Percentiles rank a stretch among this genome's conserved stretches.
phyloP scores from a whole-genome alignment of 2,113 vertebrate genomes.

The Odocoileus virginianus region DNA sequence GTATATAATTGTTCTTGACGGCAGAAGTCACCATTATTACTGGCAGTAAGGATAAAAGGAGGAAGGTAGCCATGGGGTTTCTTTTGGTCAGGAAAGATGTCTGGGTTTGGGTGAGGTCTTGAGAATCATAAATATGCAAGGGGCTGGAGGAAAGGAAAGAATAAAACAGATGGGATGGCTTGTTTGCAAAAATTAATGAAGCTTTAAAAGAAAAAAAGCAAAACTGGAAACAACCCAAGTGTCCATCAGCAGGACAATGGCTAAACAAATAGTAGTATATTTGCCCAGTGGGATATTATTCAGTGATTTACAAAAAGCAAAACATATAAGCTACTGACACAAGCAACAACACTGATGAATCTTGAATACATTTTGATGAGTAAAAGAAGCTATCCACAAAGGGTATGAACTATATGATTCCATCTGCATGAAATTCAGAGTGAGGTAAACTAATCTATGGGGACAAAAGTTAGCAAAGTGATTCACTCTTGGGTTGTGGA shows the following conservation, averaged over 20 bases:
- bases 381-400: neutral
- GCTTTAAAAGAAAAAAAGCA: neutral
- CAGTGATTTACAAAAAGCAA: neutral
- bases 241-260: neutral
- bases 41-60: neutral
- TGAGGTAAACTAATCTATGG: neutral
- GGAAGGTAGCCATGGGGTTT: neutral
- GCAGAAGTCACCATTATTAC: neutral
- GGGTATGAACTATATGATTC: neutral
- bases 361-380: neutral
- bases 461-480: neutral
- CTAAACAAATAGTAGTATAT: neutral
- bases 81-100: neutral
- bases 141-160: neutral
- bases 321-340: neutral
- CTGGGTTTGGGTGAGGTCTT: neutral
- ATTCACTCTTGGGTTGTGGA: neutral
- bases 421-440: neutral
- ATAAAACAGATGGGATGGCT: neutral
- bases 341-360: neutral
- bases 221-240: neutral
- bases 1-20: neutral
- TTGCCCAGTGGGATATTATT: neutral
- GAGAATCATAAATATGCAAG: neutral
- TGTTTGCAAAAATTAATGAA: constrained; percentile 41